Evolutionary conservation across 2,888 invertebrate genomes (phyloP).

Genomic region (Boloria selene): DNA sequence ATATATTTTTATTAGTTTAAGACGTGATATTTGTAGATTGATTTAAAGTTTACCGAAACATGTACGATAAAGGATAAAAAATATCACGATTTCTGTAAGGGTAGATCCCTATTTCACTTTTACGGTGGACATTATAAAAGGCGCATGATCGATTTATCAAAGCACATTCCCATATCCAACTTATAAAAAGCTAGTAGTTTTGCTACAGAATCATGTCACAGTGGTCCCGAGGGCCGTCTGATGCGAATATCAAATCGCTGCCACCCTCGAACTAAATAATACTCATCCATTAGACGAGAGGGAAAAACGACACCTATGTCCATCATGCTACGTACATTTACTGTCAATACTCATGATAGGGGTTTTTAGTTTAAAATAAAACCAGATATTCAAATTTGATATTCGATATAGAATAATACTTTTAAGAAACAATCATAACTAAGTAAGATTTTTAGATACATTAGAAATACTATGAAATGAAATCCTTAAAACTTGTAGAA

Average conservation of each 20-base stretch:
- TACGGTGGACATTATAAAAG: constrained; percentile 27
- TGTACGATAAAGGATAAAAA: constrained; percentile 11
- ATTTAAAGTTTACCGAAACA: background rate
- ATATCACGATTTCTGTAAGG: constrained; percentile 1
- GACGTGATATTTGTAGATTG: background rate
- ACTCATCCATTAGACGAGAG: constrained; percentile 69
- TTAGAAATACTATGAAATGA: background rate
- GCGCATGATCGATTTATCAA: constrained; percentile 52
- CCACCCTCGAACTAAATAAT: constrained; percentile 74
- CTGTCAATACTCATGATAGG: constrained; percentile 49
- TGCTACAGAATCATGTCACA: constrained; percentile 70
- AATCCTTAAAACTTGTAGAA: too few species aligned
- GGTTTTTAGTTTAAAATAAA: constrained; percentile 9
- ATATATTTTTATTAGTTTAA: background rate
- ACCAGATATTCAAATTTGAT: background rate
- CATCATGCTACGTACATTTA: constrained; percentile 53
- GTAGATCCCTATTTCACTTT: constrained; percentile 27
- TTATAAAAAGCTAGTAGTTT: constrained; percentile 62
- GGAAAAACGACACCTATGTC: constrained; percentile 63
- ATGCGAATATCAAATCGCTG: constrained; percentile 78
- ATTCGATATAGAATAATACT: background rate
- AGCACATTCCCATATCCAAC: constrained; percentile 57
- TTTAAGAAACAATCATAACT: background rate
- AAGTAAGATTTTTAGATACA: background rate
- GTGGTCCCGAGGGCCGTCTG: constrained; percentile 66